phyloP scores from a whole-genome alignment of 2,888 invertebrate genomes.

The Galeopsomyia nigrocyanea region DNA sequence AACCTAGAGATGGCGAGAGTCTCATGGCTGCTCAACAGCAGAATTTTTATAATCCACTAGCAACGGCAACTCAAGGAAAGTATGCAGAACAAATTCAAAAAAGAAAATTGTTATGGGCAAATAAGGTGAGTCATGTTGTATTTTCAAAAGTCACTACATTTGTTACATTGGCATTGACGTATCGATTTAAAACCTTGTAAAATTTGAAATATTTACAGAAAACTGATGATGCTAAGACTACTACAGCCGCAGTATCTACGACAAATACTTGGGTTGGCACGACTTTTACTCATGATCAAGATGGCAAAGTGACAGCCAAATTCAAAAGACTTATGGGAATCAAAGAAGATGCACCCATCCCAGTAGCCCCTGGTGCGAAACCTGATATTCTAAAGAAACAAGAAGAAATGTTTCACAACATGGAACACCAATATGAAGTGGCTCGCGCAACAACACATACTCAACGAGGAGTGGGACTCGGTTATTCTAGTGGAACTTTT shows the following conservation, averaged over 20 bases:
- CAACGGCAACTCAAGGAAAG: slow-evolving; percentile 80
- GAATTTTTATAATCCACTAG: slow-evolving; percentile 81
- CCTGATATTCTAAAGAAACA: slow-evolving; percentile 78
- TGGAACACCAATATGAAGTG: slow-evolving; percentile 97
- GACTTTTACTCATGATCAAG: slow-evolving; percentile 90
- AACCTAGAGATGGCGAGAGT: slow-evolving; percentile 49
- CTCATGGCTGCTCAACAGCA: slow-evolving; percentile 66
- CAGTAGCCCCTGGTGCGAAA: slow-evolving; percentile 66
- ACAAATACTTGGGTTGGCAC: slow-evolving; percentile 83
- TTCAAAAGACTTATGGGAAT: slow-evolving; percentile 98
- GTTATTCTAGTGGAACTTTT: slow-evolving; percentile 76
- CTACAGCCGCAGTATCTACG: slow-evolving; percentile 60
- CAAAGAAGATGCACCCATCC: slow-evolving; percentile 72
- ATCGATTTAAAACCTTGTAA: background rate
- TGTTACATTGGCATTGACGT: background rate
- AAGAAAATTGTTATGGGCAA: slow-evolving; percentile 91
- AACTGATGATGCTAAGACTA: slow-evolving; percentile 51
- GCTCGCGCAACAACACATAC: slow-evolving; percentile 96
- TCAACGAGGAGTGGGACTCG: slow-evolving; percentile 89
- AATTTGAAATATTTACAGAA: slow-evolving; percentile 53
- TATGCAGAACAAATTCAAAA: slow-evolving; percentile 89
- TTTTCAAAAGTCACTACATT: background rate
- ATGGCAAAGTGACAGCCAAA: slow-evolving; percentile 93
- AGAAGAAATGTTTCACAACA: slow-evolving; percentile 90
- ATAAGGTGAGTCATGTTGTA: slow-evolving; percentile 71